phyloP scores from a whole-genome alignment of 2,113 vertebrate species.

The Ginglymostoma cirratum region DNA sequence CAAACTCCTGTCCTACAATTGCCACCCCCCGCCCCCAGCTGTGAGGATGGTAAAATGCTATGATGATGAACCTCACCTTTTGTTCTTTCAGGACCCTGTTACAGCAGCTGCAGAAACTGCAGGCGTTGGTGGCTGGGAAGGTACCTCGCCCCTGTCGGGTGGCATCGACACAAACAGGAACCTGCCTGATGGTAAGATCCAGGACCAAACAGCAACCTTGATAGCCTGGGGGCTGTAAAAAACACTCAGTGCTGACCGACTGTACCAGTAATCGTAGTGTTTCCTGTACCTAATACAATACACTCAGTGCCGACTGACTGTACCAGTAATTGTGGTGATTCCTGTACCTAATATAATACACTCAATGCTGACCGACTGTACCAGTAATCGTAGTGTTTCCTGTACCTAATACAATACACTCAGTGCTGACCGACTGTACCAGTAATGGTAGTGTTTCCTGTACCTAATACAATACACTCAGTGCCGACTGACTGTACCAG shows the following conservation, averaged over 20 bases:
- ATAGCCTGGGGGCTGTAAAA: not conserved
- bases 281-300: not conserved
- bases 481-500: too few relatives aligned
- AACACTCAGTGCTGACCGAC: not conserved
- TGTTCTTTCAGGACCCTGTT: slow-evolving; percentile 67
- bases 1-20: too few relatives aligned
- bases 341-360: too few relatives aligned
- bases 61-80: not conserved
- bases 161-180: slow-evolving; percentile 79
- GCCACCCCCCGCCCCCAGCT: not conserved
- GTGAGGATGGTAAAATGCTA: not conserved
- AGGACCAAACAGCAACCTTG: not conserved
- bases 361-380: too few relatives aligned
- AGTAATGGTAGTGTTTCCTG: too few relatives aligned
- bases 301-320: not conserved
- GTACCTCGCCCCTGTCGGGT: slow-evolving; percentile 78
- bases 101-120: slow-evolving; percentile 82
- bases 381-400: too few relatives aligned
- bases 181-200: slow-evolving; percentile 73
- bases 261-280: not conserved
- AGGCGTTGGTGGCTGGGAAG: slow-evolving; percentile 75
- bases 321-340: not conserved
- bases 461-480: not conserved
- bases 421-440: too few relatives aligned
- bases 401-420: too few relatives aligned